phyloP scores from a whole-genome alignment of 23 tunicate species.

The Trididemnum clinides region DNA sequence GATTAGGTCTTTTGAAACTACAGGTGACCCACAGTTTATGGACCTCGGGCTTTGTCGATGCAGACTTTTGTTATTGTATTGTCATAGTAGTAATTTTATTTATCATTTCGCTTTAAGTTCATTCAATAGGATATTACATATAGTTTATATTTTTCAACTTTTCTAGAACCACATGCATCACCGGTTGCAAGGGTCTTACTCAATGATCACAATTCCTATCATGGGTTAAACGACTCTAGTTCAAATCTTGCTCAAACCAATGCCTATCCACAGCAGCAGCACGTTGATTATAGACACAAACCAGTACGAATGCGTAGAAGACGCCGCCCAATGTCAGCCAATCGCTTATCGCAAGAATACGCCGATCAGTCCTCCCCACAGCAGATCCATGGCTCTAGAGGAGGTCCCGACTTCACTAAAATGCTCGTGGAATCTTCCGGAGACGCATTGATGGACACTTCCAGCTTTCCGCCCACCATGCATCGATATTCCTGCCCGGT shows the following conservation, averaged over 20 bases:
- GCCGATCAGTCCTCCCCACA: background rate
- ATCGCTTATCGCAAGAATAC: constrained; percentile 14
- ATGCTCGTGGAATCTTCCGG: constrained; percentile 85
- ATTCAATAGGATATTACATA: too few relatives aligned
- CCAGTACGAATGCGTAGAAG: constrained; percentile 11
- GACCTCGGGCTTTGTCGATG: too few relatives aligned
- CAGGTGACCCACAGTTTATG: too few relatives aligned
- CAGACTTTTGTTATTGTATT: background rate
- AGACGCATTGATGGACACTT: constrained; percentile 83
- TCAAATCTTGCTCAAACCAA: background rate
- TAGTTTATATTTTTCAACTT: background rate
- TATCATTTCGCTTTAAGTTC: too few relatives aligned
- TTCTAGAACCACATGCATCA: background rate
- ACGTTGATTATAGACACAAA: background rate
- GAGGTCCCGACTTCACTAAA: constrained; percentile 58
- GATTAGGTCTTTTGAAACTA: too few relatives aligned
- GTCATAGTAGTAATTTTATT: too few relatives aligned
- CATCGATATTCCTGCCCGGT: constrained; percentile 21
- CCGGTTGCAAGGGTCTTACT: constrained; percentile 44
- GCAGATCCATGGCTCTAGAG: background rate
- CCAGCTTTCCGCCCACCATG: constrained; percentile 54
- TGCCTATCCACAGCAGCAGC: constrained; percentile 2
- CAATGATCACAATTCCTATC: constrained; percentile 59
- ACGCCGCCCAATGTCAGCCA: background rate
- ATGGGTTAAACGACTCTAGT: constrained; percentile 31